Evolutionary conservation across 2,888 invertebrate species (phyloP), one percentile per base, ranked within the genome.

Genomic region (Leucophenga maculata): DNA sequence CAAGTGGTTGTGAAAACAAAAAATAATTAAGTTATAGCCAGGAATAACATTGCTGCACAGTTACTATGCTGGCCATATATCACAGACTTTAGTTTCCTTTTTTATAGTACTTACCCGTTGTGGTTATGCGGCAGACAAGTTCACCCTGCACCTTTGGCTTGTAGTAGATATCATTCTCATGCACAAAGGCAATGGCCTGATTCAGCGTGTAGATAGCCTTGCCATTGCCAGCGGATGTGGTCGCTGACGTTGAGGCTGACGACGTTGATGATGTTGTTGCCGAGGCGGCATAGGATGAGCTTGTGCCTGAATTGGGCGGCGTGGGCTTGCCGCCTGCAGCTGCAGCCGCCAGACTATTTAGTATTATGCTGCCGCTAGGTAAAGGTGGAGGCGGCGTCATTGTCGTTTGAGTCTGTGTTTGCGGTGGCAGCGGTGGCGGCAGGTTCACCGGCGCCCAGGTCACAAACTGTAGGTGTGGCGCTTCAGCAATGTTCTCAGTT

Each of bases 161-260:
- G 89, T 95, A 97, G 89, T 94, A 97, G 74, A 97, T 92, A 86
- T 97, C 95, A 86, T 96, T 96, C 83, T 94, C 91, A 82, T 93
- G 92, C 1, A 95, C 93, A 87, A 95, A 95, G 32, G 93, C 94
- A 69, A 95, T 90, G 9, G 93, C 92, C 73, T 89, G 89, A 71
- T 87, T 87, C 18, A 81, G 64, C 0, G 70, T n/a, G 14, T 75
- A 77, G n/a, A 62, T 13, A 1, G 68, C 18, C 59, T 74, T 75
- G 65, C 67, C 65, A 14, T 69, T 57, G 69, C 74, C 76, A 66
- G 69, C 68, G 3, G 52, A n/a, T 32, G 59, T 26, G 6, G 60
- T 9, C 0, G 44, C 14, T 3, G 26, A 39, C 6, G 32, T 39
- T 39, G 39, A 39, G 8, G 39, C 3, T 9, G 39, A 39, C 11